phyloP scores from a whole-genome alignment of 1,140 invertebrate genomes.

The Neelides sp. region DNA sequence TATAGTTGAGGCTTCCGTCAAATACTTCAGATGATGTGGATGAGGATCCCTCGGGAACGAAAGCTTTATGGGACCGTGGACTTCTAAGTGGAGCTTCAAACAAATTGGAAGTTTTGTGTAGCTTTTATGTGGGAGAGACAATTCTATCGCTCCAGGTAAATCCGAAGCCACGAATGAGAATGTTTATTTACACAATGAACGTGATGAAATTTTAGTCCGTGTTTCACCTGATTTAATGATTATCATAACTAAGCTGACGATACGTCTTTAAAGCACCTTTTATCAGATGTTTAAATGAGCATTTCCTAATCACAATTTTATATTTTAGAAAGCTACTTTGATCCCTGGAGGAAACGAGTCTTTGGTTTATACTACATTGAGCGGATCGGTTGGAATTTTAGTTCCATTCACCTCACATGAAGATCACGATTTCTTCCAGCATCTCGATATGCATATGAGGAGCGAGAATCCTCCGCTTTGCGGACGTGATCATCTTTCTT shows the following conservation, averaged over 20 bases:
- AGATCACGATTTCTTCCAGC: slow-evolving; percentile 98
- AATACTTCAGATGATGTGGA: slow-evolving; percentile 94
- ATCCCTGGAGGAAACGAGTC: slow-evolving; percentile 95
- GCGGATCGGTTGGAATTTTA: slow-evolving; percentile 87
- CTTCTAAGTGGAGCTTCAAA: slow-evolving; percentile 92
- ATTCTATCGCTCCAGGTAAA: slow-evolving; percentile 59
- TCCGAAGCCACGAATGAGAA: too few species aligned
- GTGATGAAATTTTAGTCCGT: slow-evolving; percentile 26
- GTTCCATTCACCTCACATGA: slow-evolving; percentile 96
- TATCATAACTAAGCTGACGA: slow-evolving; percentile 23
- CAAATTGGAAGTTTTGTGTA: slow-evolving; percentile 82
- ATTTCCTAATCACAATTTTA: not conserved
- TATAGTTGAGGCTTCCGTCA: slow-evolving; percentile 63
- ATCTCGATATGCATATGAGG: slow-evolving; percentile 99
- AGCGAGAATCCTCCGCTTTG: slow-evolving; percentile 91
- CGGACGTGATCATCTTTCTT: slow-evolving; percentile 93
- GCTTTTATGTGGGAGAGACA: slow-evolving; percentile 93
- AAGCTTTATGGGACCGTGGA: slow-evolving; percentile 95
- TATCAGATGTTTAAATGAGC: not conserved
- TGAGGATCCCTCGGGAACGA: slow-evolving; percentile 96
- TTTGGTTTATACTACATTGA: slow-evolving; percentile 88
- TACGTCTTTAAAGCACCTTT: slow-evolving; percentile 2
- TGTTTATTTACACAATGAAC: slow-evolving; percentile 3
- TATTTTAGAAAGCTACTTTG: slow-evolving; percentile 69
- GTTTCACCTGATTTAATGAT: slow-evolving; percentile 28